Evolutionary conservation across 2,888 invertebrate species (phyloP).

Genomic region (Parthenolecanium corni): DNA sequence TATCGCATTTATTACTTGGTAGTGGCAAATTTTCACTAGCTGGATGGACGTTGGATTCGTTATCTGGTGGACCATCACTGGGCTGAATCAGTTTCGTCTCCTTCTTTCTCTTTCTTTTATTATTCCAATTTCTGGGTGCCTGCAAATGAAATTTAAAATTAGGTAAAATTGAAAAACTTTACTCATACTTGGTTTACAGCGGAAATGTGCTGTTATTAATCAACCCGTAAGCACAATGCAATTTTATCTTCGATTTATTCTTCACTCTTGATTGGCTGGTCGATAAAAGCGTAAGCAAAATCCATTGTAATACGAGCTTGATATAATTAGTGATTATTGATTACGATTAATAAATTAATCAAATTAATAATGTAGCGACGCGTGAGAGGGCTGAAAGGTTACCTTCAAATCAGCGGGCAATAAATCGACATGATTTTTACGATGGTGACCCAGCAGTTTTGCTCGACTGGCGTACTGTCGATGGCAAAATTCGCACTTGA

Average conservation of each 20-base stretch:
- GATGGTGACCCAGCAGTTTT: conserved; percentile 56
- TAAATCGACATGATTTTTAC: conserved; percentile 47
- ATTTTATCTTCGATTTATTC: too few species aligned
- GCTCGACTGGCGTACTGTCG: conserved; percentile 72
- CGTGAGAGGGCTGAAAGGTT: neutral
- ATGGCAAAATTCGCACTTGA: conserved; percentile 64
- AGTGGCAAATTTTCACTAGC: neutral
- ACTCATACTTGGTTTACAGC: too few species aligned
- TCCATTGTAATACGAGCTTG: too few species aligned
- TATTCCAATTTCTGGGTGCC: conserved; percentile 11
- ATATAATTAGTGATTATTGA: too few species aligned
- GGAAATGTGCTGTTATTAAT: too few species aligned
- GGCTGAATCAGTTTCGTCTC: neutral
- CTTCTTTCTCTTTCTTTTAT: neutral
- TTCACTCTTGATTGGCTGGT: too few species aligned
- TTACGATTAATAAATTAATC: neutral
- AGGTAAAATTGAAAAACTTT: too few species aligned
- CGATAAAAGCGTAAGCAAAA: too few species aligned
- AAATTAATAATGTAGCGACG: neutral
- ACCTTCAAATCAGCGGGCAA: conserved; percentile 31
- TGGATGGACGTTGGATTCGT: neutral
- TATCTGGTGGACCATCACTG: neutral
- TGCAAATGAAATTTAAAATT: neutral
- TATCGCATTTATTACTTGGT: too few species aligned
- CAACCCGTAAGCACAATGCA: too few species aligned